Evolutionary conservation across 2,888 invertebrate genomes (phyloP).

Genomic region (Anodontia alba): DNA sequence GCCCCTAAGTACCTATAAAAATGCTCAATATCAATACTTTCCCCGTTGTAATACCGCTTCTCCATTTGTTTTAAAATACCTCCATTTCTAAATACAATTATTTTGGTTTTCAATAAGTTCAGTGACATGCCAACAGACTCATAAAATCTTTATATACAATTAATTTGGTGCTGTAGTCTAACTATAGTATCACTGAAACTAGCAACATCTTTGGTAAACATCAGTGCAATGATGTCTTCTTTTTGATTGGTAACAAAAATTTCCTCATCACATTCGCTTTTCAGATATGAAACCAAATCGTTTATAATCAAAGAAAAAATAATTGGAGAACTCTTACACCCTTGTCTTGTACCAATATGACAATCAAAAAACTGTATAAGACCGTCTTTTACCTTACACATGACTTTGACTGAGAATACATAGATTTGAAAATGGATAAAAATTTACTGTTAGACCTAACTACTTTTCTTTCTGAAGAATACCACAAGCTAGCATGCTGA

Average conservation of each 20-base stretch:
- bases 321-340: conserved; percentile 3
- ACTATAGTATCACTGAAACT: conserved; percentile 6
- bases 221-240: not conserved
- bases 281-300: conserved; percentile 19
- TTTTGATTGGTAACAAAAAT: conserved; percentile 17
- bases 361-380: not conserved
- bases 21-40: conserved; percentile 4
- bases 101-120: not conserved
- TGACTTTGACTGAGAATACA: no score
- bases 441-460: not conserved
- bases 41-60: conserved; percentile 4
- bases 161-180: conserved; percentile 10
- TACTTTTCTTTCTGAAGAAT: not conserved
- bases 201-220: not conserved
- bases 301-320: conserved; percentile 15
- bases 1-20: conserved; percentile 23
- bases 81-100: not conserved
- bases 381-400: not conserved
- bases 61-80: conserved; percentile 14
- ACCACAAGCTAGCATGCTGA: not conserved
- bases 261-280: conserved; percentile 1
- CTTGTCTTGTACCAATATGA: conserved; percentile 22
- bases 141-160: conserved; percentile 8
- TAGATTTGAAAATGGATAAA: not conserved
- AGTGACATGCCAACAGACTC: conserved; percentile 18